Evolutionary conservation across 2,888 invertebrate species (phyloP), one percentile per base, ranked within the genome.

Genomic region (Petrolisthes manimaculis): DNA sequence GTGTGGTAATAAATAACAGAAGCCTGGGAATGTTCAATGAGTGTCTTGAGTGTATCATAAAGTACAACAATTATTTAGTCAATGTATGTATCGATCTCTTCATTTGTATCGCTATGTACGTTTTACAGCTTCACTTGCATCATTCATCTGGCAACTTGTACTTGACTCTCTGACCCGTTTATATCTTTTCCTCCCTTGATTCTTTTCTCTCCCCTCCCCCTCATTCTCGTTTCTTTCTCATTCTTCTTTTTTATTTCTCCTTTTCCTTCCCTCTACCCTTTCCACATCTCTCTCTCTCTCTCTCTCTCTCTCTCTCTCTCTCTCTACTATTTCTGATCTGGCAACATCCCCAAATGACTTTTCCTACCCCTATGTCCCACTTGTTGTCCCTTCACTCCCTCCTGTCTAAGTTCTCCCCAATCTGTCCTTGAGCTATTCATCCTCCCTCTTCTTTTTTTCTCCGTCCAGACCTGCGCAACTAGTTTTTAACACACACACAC

Each of bases 251-350:
- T 6, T 0, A 37, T 67, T 21, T 67, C 51, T 12, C 24, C 21
- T 51, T 56, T 54, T 9, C 51, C 24, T 51, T 51, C 37, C 3
- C 79, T 79, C 79, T 79, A 24, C 37, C 5, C 24, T 24, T 51
- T 4, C 54, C 53, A 12, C 53, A 14, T n/a, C 54, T n/a, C 12
- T 54, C 54, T n/a, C 54, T 79, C 78, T 78, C 78, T 78, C 78
- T 37, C 78, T 78, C 51, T 78, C 51, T 78, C 14, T 37, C 78
- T 78, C 37, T 78, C 14, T 24, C 78, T 37, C 51, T 78, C 53
- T 8, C 53, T 6, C 21, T 51, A 6, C 14, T 78, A 6, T 37
- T 51, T 78, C 79, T 74, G 21, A 8, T n/a, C 74, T 74, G 8
- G n/a, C 74, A 8, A 8, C 24, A 8, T n/a, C n/a, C 21, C 74